phyloP scores from a whole-genome alignment of 2,113 vertebrate genomes.

The Todiramphus saurophagus region DNA sequence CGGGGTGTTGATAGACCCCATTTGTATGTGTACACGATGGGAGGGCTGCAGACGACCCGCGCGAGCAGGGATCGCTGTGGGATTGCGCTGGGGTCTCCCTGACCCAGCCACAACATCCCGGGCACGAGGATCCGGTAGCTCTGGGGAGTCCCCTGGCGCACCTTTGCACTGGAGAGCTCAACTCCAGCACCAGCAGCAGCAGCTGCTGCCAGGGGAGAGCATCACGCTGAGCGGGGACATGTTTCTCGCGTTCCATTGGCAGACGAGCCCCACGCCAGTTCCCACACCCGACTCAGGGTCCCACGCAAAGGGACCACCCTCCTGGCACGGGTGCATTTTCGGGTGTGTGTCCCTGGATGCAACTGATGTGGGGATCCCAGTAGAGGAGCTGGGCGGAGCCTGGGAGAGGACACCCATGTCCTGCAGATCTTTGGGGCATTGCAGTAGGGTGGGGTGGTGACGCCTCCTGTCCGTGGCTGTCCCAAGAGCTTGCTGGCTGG shows the following conservation, averaged over 20 bases:
- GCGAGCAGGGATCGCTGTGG: accelerated
- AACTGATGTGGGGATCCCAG: accelerated
- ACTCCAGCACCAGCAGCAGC: not conserved
- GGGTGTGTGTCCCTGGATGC: accelerated
- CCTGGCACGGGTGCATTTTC: not conserved
- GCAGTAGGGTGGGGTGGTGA: not conserved
- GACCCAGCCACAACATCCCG: not conserved
- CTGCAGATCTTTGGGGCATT: not conserved
- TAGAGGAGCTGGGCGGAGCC: not conserved
- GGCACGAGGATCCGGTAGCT: not conserved
- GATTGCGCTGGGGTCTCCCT: accelerated
- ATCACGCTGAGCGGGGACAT: accelerated
- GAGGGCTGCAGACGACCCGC: not conserved
- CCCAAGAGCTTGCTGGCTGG: not conserved
- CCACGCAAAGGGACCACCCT: not conserved
- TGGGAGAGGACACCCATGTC: not conserved
- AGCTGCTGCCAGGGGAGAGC: not conserved
- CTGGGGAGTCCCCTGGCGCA: accelerated
- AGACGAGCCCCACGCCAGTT: not conserved
- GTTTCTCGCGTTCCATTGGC: accelerated
- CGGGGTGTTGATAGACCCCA: constrained; percentile 4
- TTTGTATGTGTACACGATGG: not conserved
- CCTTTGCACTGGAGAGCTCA: accelerated
- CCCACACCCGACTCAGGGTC: not conserved
- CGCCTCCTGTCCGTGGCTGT: accelerated